A percentile compares a stretch with the other conserved stretches of the same genome.
Evolutionary conservation across 2,888 invertebrate species (phyloP).

Genomic region (Gryllus longicercus): DNA sequence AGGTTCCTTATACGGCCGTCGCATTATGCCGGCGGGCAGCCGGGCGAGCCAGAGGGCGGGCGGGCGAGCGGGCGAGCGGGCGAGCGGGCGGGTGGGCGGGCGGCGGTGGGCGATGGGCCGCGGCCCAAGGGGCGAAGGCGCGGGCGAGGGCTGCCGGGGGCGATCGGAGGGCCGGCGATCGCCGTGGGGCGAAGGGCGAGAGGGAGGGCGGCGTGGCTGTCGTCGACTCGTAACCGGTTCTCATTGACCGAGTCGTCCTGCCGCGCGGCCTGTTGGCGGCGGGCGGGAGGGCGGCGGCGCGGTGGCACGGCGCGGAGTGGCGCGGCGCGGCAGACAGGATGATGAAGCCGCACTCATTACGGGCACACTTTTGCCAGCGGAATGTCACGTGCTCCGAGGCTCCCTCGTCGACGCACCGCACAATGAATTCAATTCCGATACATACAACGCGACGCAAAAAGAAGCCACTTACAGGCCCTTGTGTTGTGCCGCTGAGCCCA

Average conservation of each 20-base stretch:
- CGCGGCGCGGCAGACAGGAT: not conserved
- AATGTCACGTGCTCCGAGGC: not conserved
- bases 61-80: not conserved
- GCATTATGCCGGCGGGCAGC: not conserved
- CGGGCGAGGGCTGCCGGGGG: too few relatives aligned
- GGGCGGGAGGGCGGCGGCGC: not conserved
- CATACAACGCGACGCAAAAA: constrained; percentile 7
- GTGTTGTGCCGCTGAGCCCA: not conserved
- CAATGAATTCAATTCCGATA: constrained; percentile 17
- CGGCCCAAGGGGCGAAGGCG: too few relatives aligned
- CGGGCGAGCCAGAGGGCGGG: not conserved
- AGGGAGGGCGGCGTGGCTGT: too few relatives aligned
- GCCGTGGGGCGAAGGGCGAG: too few relatives aligned
- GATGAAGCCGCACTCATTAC: constrained; percentile 17
- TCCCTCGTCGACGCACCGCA: not conserved
- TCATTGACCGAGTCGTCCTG: not conserved
- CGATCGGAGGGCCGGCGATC: too few relatives aligned
- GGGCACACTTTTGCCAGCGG: constrained; percentile 9
- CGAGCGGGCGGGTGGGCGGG: not conserved
- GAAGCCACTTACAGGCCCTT: constrained; percentile 10
- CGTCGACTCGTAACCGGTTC: not conserved
- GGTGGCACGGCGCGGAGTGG: not conserved
- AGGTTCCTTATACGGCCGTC: not conserved
- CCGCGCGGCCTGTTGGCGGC: not conserved
- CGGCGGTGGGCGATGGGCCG: not conserved